Conservation (phyloP, 2,113 vertebrate species). For the Rostratula benghalensis region DNA sequence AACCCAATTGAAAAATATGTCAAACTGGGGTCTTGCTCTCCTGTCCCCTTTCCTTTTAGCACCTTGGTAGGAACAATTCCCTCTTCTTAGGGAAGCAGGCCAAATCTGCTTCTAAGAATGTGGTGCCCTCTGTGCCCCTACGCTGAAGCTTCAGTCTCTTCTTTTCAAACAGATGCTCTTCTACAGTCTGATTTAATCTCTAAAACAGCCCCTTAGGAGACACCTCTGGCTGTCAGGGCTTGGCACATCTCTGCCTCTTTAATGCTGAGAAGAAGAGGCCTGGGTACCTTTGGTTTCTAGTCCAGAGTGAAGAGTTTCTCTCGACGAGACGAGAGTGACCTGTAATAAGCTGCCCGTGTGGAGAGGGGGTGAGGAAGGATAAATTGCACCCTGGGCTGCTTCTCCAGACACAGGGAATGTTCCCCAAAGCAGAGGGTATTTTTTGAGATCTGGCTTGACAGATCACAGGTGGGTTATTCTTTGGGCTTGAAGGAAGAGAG, state of each 20-base stretch:
- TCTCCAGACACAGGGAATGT: not conserved
- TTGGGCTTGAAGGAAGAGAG: not conserved
- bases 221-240: not conserved
- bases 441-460: not conserved
- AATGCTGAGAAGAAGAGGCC: not conserved
- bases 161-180: not conserved
- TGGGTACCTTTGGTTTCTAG: not conserved
- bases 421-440: not conserved
- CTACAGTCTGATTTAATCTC: not conserved
- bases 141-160: not conserved
- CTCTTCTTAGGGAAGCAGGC: not conserved
- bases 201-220: not conserved
- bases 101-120: not conserved
- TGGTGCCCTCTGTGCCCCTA: not conserved
- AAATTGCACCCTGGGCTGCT: not conserved
- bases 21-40: not conserved
- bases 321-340: not conserved
- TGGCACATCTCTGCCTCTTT: not conserved
- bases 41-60: not conserved
- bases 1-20: not conserved
- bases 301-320: not conserved
- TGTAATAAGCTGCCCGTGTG: not conserved
- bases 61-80: not conserved
- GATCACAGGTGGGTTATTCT: not conserved
- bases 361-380: not conserved